Conservation (phyloP, 2,888 invertebrate genomes). For the Drosophila histrio region DNA sequence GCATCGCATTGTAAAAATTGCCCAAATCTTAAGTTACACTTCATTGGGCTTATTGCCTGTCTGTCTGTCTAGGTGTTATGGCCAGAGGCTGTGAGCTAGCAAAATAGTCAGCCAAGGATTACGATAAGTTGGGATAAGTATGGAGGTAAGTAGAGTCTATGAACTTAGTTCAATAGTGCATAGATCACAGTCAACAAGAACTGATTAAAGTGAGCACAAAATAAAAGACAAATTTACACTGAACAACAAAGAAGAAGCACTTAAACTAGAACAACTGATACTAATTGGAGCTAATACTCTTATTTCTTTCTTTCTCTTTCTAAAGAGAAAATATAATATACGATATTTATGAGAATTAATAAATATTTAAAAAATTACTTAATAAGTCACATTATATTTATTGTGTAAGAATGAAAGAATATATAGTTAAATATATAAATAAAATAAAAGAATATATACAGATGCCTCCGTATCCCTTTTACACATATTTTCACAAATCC, state of each 20-base stretch:
- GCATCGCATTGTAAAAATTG: slow-evolving; percentile 39
- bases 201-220: too few species aligned
- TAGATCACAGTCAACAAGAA: slow-evolving; percentile 1
- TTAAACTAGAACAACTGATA: neutral
- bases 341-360: too few species aligned
- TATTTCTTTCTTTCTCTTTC: too few species aligned
- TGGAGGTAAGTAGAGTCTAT: neutral
- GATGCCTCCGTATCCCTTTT: too few species aligned
- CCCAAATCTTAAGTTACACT: slow-evolving; percentile 39
- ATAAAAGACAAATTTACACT: slow-evolving; percentile 3
- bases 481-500: too few species aligned
- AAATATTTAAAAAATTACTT: too few species aligned
- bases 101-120: slow-evolving; percentile 15
- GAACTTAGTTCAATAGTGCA: slow-evolving; percentile 5
- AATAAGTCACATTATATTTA: too few species aligned
- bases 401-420: too few species aligned
- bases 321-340: too few species aligned
- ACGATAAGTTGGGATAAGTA: slow-evolving; percentile 14
- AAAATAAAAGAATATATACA: too few species aligned
- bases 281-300: too few species aligned
- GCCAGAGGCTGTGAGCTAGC: neutral
- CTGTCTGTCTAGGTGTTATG: slow-evolving; percentile 5
- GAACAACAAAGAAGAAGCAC: neutral
- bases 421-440: too few species aligned
- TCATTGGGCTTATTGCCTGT: slow-evolving; percentile 35